Evolutionary conservation across 2,797 vertebrate genomes (phyloP).

Genomic region (Menidia menidia): DNA sequence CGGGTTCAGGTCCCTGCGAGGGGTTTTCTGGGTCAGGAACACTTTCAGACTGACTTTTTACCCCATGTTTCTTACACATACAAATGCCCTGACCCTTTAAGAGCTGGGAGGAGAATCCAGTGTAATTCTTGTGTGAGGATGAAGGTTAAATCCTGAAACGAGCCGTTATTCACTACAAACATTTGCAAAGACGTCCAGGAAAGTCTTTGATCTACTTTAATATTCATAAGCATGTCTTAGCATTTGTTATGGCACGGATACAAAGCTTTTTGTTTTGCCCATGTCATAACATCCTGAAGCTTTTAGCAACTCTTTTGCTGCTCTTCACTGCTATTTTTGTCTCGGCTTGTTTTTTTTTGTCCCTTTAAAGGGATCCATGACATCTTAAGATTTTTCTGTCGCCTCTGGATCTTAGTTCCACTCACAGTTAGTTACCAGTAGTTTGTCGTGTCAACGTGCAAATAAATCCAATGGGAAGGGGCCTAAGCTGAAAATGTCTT

Average conservation of each 20-base stretch:
- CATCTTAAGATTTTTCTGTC: background rate
- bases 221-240: constrained; percentile 38
- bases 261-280: background rate
- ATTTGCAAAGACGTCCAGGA: constrained; percentile 46
- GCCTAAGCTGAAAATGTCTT: background rate
- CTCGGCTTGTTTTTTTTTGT: background rate
- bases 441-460: background rate
- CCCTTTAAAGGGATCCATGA: background rate
- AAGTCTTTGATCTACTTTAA: constrained; percentile 73
- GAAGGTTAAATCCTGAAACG: constrained; percentile 72
- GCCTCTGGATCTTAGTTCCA: no score
- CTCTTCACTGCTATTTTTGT: background rate
- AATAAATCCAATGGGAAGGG: background rate
- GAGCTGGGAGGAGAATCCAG: constrained; percentile 58
- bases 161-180: constrained; percentile 36
- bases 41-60: constrained; percentile 1
- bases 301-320: background rate
- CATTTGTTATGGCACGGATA: constrained; percentile 29
- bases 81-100: constrained; percentile 46
- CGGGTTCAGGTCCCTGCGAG: constrained; percentile 9
- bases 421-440: background rate
- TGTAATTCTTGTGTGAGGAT: constrained; percentile 67
- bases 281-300: constrained; percentile 1
- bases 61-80: constrained; percentile 2
- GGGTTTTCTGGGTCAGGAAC: constrained; percentile 4